These are phyloP conservation scores for Brenthis ino DNA, from an alignment of 2,888 invertebrate genomes.

Conservation along the genomic window DNA sequence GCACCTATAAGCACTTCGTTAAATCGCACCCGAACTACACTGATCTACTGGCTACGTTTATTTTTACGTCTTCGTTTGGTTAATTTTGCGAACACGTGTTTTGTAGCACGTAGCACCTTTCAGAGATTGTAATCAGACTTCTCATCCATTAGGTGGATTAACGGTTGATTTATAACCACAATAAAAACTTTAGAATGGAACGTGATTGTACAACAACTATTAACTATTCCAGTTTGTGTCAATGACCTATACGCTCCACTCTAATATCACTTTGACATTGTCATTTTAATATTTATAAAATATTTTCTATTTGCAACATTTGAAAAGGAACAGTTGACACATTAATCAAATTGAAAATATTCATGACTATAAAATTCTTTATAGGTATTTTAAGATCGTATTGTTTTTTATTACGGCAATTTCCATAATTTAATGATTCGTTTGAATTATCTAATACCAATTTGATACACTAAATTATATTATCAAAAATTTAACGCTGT, in stretches of 20 bases:
- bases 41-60: slow-evolving; percentile 46
- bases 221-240: slow-evolving; percentile 39
- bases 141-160: slow-evolving; percentile 40
- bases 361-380: not conserved
- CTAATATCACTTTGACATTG: slow-evolving; percentile 26
- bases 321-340: not conserved
- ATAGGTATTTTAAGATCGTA: not conserved
- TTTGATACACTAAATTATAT: no score
- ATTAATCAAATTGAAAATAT: slow-evolving; percentile 1
- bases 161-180: slow-evolving; percentile 43
- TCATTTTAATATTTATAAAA: slow-evolving; percentile 25
- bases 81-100: slow-evolving; percentile 51
- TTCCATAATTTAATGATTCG: no score
- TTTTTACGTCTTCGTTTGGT: slow-evolving; percentile 57
- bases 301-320: not conserved
- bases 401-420: no score
- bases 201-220: slow-evolving; percentile 50
- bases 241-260: slow-evolving; percentile 29
- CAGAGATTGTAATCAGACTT: slow-evolving; percentile 40
- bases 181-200: slow-evolving; percentile 44
- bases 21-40: slow-evolving; percentile 68
- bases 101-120: slow-evolving; percentile 38
- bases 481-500: no score
- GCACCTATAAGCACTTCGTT: slow-evolving; percentile 68
- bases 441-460: no score